Conservation (phyloP, 2,113 vertebrate species). For the Gallinago jamesoni region DNA sequence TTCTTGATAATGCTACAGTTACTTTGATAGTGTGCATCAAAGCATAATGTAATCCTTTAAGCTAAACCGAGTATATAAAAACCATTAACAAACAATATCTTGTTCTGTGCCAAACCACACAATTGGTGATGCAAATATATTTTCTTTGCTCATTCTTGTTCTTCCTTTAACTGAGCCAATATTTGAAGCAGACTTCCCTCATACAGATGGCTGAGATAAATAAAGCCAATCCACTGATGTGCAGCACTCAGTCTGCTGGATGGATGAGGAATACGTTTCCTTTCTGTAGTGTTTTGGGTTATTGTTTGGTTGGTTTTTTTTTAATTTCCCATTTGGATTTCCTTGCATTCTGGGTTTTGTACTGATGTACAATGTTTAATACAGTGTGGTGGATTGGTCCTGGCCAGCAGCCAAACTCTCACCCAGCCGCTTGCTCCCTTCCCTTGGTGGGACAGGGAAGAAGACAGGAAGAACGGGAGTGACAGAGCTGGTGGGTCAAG, state of each 20-base stretch:
- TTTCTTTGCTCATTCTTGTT: neutral
- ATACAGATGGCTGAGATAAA: neutral
- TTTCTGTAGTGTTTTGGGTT: neutral
- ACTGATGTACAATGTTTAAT: neutral
- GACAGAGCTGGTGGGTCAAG: neutral
- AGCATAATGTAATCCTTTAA: neutral
- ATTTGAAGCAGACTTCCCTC: neutral
- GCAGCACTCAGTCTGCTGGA: neutral
- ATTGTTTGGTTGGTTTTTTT: neutral
- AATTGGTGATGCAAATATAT: neutral
- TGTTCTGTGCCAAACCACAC: neutral
- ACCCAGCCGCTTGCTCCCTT: neutral
- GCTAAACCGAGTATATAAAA: neutral
- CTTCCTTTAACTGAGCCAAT: neutral
- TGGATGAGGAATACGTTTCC: neutral
- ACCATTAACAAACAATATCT: neutral
- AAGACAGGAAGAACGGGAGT: neutral
- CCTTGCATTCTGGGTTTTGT: neutral
- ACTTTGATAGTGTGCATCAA: neutral
- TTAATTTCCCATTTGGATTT: neutral
- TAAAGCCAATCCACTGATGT: rapidly evolving
- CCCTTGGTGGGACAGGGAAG: neutral
- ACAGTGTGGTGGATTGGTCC: neutral
- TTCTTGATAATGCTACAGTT: neutral
- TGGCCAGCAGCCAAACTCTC: neutral